These are phyloP conservation scores for Fukomys damarensis DNA, from an alignment of 2,113 vertebrate species.

Conservation along the genomic window DNA sequence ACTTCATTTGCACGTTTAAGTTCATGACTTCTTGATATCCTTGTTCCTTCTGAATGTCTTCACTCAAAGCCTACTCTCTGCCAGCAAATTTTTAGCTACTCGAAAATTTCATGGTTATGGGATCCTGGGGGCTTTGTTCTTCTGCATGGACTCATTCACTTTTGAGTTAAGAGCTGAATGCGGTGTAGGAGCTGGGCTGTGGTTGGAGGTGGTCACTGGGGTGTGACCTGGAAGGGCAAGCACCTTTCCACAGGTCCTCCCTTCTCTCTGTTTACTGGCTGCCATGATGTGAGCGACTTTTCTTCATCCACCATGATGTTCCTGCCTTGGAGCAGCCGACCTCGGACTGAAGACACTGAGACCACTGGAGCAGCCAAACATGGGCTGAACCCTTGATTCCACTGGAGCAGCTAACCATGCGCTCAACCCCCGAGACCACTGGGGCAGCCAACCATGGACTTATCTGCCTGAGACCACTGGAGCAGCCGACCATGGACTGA, in stretches of 20 bases:
- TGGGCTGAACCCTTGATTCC: too few species aligned
- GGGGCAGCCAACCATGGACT: too few species aligned
- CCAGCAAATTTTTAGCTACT: not conserved
- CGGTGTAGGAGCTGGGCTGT: not conserved
- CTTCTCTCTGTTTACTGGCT: not conserved
- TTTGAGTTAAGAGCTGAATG: not conserved
- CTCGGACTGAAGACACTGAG: not conserved
- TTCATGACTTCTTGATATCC: not conserved
- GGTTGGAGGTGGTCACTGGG: not conserved
- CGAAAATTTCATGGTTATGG: not conserved
- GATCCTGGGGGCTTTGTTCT: not conserved
- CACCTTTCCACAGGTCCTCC: not conserved
- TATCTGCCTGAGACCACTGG: too few species aligned
- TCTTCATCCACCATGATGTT: not conserved
- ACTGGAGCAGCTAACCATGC: too few species aligned
- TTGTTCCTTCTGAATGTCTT: not conserved
- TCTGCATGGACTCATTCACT: accelerated
- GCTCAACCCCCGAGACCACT: too few species aligned
- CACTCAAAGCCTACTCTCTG: not conserved
- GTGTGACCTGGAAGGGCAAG: not conserved
- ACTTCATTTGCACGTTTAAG: not conserved
- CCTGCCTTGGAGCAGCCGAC: not conserved
- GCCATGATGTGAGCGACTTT: not conserved
- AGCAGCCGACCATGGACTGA: too few species aligned
- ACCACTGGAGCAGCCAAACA: too few species aligned